A percentile compares a stretch with the other conserved stretches of the same genome.
These are phyloP conservation scores for Austrolebias charrua DNA, from an alignment of 2,797 vertebrate genomes.

Conservation along the genomic window DNA sequence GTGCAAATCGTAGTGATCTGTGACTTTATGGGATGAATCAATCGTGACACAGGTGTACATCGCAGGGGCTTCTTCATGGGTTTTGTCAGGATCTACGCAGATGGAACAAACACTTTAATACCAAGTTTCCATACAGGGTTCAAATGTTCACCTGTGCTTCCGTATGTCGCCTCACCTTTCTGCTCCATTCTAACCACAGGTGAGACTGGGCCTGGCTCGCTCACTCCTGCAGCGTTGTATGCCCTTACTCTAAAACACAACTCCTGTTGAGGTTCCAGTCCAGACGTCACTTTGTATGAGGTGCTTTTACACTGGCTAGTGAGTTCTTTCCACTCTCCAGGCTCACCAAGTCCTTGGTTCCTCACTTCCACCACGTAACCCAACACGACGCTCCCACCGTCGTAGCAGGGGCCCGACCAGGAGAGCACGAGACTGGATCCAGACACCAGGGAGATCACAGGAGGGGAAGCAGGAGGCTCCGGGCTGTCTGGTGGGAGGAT, in stretches of 20 bases:
- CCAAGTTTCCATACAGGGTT: neutral
- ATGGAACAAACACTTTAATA: constrained; percentile 14
- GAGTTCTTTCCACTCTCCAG: constrained; percentile 70
- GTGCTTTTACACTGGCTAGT: constrained; percentile 75
- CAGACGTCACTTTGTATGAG: constrained; percentile 71
- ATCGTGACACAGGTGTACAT: constrained; percentile 67
- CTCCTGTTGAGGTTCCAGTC: constrained; percentile 63
- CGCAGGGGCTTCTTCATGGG: constrained; percentile 45
- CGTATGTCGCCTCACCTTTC: constrained; percentile 59
- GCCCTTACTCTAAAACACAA: constrained; percentile 80
- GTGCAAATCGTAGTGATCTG: constrained; percentile 77
- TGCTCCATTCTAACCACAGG: constrained; percentile 73
- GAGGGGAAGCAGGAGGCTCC: constrained; percentile 78
- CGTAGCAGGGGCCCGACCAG: constrained; percentile 85
- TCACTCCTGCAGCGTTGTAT: constrained; percentile 76
- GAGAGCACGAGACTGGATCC: constrained; percentile 74
- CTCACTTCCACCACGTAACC: constrained; percentile 80
- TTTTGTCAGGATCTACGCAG: constrained; percentile 36
- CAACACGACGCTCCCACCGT: constrained; percentile 80
- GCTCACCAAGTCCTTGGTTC: constrained; percentile 29
- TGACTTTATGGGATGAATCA: constrained; percentile 77
- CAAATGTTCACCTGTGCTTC: neutral
- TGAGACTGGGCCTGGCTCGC: constrained; percentile 78
- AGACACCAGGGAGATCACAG: constrained; percentile 67
- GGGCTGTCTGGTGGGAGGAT: constrained; percentile 71